phyloP scores from a whole-genome alignment of 1,140 invertebrate species.

The Triops longicaudatus region DNA sequence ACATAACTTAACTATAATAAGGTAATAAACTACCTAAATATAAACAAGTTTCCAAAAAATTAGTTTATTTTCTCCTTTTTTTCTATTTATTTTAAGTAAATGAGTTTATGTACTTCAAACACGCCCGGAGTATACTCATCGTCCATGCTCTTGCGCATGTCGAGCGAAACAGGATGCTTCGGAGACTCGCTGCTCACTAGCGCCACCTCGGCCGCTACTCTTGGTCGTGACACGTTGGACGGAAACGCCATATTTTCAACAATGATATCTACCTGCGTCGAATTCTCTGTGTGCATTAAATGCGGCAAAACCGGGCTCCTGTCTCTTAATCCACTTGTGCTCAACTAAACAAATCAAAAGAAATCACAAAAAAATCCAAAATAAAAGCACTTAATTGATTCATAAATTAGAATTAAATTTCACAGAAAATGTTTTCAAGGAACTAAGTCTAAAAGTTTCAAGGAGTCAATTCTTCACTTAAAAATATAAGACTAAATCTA shows the following conservation, averaged over 20 bases:
- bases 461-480: too few relatives aligned
- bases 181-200: conserved; percentile 42
- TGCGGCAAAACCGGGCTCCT: conserved; percentile 48
- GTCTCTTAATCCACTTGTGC: conserved; percentile 44
- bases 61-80: too few relatives aligned
- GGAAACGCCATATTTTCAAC: conserved; percentile 47
- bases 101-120: conserved; percentile 57
- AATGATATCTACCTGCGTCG: conserved; percentile 51
- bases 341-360: conserved; percentile 41
- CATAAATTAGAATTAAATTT: too few relatives aligned
- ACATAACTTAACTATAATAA: too few relatives aligned
- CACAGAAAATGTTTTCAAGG: too few relatives aligned
- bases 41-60: too few relatives aligned
- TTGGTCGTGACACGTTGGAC: conserved; percentile 42
- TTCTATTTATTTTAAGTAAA: too few relatives aligned
- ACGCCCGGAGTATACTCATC: conserved; percentile 64
- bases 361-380: too few relatives aligned
- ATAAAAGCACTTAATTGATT: too few relatives aligned
- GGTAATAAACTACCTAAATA: too few relatives aligned
- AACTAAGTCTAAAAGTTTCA: too few relatives aligned
- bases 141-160: conserved; percentile 51
- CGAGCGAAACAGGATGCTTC: conserved; percentile 39
- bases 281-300: conserved; percentile 54
- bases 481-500: too few relatives aligned
- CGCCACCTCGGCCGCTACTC: conserved; percentile 51